Evolutionary conservation across 2,797 vertebrate genomes (phyloP), one percentile per base, ranked within the genome.

Genomic region (Pseudomugil tenellus): DNA sequence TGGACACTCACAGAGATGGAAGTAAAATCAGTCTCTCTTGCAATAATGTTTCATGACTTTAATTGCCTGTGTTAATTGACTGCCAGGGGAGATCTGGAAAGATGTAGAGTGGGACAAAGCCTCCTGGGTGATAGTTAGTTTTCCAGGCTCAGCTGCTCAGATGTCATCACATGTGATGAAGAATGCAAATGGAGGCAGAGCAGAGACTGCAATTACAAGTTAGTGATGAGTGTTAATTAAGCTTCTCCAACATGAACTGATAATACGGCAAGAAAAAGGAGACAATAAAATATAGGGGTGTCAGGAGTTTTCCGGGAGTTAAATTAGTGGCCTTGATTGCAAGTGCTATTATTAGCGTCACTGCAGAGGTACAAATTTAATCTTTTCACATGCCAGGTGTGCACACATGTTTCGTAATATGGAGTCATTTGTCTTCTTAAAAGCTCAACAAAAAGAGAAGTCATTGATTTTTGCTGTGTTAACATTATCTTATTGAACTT

Each of bases 111-210:
- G 46, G 65, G 69, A 63, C 16, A 25, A 66, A 68, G 58, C 55
- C 79, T 77, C 76, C 46, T 1, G 69, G 79, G 84, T 78, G 67
- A 62, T 58, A 52, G 49, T 76, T 84, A 74, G 73, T 86, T 70
- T 64, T 37, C 52, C 67, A 58, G 73, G 51, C 35, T 77, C 66
- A 43, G 69, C 71, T 57, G 23, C 61, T 81, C 46, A 54, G 52
- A 85, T 58, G 62, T 69, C 35, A 19, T 73, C 70, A 67, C 70
- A 69, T 13, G 49, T 1, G 2, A 32, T 58, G 61, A 70, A 49
- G 35, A 60, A 76, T 61, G 54, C 54, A 70, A 74, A 76, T 35
- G 51, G 65, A 67, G 53, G 12, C 41, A 16, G 21, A 23, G 52
- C 16, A 52, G 63, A 67, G 62, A 51, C n/a, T 4, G 4, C 74